Evolutionary conservation across 2,797 vertebrate species (phyloP).

Genomic region (Cossypha dichroa): DNA sequence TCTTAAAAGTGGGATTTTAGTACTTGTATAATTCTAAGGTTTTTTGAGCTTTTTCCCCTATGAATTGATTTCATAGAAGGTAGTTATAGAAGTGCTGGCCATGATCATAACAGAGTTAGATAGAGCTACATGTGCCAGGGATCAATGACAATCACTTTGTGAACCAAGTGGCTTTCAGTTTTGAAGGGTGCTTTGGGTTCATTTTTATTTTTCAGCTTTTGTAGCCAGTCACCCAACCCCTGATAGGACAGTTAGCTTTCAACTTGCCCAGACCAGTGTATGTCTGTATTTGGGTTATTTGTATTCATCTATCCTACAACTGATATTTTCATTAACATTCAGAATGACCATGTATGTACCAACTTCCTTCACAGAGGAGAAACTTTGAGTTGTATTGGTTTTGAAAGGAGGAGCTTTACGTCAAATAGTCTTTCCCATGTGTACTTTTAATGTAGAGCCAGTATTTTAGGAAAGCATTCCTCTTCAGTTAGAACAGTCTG

Average conservation of each 20-base stretch:
- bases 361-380: background rate
- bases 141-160: background rate
- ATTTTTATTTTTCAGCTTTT: background rate
- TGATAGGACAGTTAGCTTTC: background rate
- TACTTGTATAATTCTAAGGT: background rate
- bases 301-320: background rate
- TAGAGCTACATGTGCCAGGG: background rate
- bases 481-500: background rate
- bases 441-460: background rate
- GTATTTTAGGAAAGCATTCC: background rate
- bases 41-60: background rate
- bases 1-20: background rate
- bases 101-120: background rate
- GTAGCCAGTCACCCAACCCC: background rate
- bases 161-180: background rate
- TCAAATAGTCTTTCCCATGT: background rate
- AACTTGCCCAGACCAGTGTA: background rate
- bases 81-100: background rate
- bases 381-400: background rate
- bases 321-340: background rate
- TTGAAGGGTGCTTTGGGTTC: background rate
- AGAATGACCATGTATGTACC: background rate
- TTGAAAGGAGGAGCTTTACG: background rate
- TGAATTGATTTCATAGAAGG: background rate
- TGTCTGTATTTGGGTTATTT: background rate